phyloP scores from a whole-genome alignment of 1,140 invertebrate genomes.

The Pteromalus puparum region DNA sequence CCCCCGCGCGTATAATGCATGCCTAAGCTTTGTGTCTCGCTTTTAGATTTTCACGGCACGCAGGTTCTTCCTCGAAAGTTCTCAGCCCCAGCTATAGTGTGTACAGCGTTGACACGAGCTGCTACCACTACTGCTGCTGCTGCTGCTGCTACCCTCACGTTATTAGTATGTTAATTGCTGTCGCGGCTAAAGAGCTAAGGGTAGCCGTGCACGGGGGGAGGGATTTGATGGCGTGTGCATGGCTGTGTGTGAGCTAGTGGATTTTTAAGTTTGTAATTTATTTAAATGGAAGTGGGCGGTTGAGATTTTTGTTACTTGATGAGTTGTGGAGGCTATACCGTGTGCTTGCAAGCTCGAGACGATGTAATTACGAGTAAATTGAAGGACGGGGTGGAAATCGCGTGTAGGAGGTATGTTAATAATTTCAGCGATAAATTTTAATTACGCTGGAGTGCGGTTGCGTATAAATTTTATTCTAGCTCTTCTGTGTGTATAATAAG shows the following conservation, averaged over 20 bases:
- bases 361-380: too few relatives aligned
- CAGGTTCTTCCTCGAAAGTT: slow-evolving; percentile 38
- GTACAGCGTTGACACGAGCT: slow-evolving; percentile 47
- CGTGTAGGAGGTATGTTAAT: too few relatives aligned
- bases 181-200: slow-evolving; percentile 4
- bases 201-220: not conserved
- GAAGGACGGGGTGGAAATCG: too few relatives aligned
- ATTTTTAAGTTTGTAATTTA: slow-evolving; percentile 30
- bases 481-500: too few relatives aligned
- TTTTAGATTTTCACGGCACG: slow-evolving; percentile 37
- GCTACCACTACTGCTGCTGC: too few relatives aligned
- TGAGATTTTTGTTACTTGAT: too few relatives aligned
- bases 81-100: slow-evolving; percentile 45
- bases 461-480: too few relatives aligned
- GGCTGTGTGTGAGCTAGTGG: not conserved
- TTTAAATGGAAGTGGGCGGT: not conserved
- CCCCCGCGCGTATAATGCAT: not conserved
- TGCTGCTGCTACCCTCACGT: not conserved
- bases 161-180: slow-evolving; percentile 53
- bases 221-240: slow-evolving; percentile 6
- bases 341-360: too few relatives aligned
- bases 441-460: too few relatives aligned
- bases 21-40: slow-evolving; percentile 23
- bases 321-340: too few relatives aligned
- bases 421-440: too few relatives aligned